Base-by-base conservation (phyloP, 1,140 invertebrate species). In the Ips nitidus region DNA sequence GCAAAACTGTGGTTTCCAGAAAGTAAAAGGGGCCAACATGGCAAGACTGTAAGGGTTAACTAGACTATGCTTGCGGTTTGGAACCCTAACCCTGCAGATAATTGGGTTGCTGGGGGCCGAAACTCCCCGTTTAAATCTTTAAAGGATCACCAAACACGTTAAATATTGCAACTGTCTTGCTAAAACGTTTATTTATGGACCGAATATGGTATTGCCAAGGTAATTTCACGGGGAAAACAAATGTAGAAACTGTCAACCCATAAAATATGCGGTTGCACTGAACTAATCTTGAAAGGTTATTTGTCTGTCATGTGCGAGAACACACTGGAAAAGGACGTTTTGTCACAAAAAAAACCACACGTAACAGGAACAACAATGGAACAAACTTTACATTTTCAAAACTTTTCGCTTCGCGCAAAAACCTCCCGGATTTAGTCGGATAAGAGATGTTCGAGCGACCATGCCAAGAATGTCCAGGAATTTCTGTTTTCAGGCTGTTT, bases 221-320 rank as follows among this genome's bases (percentile, higher is more conserved):
- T 22, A 22, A 22, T 22, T 22, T 22, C 22, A 22, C 45, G 45
- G 7, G 6, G 1, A 50, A 50, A 50, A 50, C 22, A 50, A 50
- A 50, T 22, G 45, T 22, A 50, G 6, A 50, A 50, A 22, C 45
- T 50, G 45, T 50, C 45, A 50, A 50, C 22, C 45, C 45, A 8
- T 50, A 50, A 50, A 50, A 50, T 50, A 50, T 50, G 45, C 22
- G 45, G 45, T 50, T 50, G 45, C 45, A 50, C 45, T 50, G 45
- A 50, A 22, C 45, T 50, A 50, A 50, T 50, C 45, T 50, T 22
- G 45, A 50, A 50, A 50, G 45, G 45, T 50, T 50, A 22, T 50
- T 50, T 50, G 45, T 50, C 45, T 50, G 45, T 50, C 45, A 50
- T 50, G 45, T 50, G 45, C 45, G 45, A 22, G 22, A 50, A 50